phyloP scores from a whole-genome alignment of 2,113 vertebrate species.

The Coregonus clupeaformis region DNA sequence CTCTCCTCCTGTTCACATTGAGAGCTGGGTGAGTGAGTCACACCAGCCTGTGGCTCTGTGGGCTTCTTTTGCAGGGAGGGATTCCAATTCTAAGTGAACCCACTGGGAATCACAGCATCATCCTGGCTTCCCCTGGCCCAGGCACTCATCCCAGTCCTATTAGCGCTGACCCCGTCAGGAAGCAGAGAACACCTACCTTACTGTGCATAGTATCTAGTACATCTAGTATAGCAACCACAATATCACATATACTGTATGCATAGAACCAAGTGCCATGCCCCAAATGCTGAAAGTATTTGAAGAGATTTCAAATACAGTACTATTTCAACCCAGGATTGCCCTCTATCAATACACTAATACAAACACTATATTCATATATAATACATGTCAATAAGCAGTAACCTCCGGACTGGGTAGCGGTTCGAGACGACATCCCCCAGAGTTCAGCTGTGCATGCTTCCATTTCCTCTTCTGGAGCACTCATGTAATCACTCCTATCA shows the following conservation, averaged over 20 bases:
- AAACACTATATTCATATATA: neutral
- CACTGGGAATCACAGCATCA: constrained; percentile 34
- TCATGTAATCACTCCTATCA: neutral
- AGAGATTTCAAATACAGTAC: too few species aligned
- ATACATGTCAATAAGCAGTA: neutral
- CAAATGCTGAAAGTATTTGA: too few species aligned
- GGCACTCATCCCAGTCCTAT: constrained; percentile 37
- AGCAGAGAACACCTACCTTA: neutral
- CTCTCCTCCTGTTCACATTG: neutral
- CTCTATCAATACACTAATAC: too few species aligned
- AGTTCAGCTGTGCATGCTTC: neutral
- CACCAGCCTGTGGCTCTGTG: constrained; percentile 12
- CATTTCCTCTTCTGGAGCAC: neutral
- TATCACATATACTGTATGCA: neutral
- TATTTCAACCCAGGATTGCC: too few species aligned
- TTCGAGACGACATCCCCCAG: neutral
- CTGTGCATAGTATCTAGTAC: neutral
- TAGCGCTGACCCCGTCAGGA: constrained; percentile 12
- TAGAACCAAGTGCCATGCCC: too few species aligned
- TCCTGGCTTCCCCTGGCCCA: constrained; percentile 25
- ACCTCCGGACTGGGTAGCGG: too few species aligned
- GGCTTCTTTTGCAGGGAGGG: constrained; percentile 10
- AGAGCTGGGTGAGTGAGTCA: constrained; percentile 14
- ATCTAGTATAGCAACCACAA: neutral
- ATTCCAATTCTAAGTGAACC: constrained; percentile 28